These are phyloP conservation scores for Atrichornis clamosus DNA, from an alignment of 2,113 vertebrate species.

Conservation along the genomic window DNA sequence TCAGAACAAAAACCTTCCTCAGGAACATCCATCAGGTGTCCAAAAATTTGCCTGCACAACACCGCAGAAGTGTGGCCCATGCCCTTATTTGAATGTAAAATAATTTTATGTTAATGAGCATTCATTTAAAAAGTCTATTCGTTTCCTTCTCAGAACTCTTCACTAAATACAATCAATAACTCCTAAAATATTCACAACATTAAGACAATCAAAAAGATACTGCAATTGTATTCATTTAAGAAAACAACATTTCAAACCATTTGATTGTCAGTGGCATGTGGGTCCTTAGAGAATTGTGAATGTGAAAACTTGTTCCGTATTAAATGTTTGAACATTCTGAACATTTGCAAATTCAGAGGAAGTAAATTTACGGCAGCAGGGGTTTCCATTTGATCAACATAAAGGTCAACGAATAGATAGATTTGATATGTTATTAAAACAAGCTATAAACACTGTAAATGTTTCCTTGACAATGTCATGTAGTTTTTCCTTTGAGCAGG, in stretches of 20 bases:
- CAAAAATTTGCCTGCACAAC: background rate
- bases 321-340: background rate
- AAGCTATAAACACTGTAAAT: conserved; percentile 1
- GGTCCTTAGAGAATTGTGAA: background rate
- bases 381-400: background rate
- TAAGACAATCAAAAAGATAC: background rate
- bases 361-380: background rate
- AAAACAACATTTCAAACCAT: background rate
- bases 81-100: background rate
- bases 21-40: background rate
- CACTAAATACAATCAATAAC: background rate
- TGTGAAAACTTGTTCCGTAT: background rate
- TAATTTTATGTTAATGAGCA: background rate
- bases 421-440: background rate
- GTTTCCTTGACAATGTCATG: conserved; percentile 48
- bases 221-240: background rate
- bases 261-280: background rate
- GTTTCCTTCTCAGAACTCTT: background rate
- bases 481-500: conserved; percentile 12
- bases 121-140: background rate
- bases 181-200: conserved; percentile 23
- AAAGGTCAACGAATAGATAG: conserved; percentile 15
- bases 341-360: background rate
- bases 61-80: background rate
- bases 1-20: background rate